These are phyloP conservation scores for Microplitis deprimator DNA, from an alignment of 2,888 invertebrate species.

Conservation along the genomic window DNA sequence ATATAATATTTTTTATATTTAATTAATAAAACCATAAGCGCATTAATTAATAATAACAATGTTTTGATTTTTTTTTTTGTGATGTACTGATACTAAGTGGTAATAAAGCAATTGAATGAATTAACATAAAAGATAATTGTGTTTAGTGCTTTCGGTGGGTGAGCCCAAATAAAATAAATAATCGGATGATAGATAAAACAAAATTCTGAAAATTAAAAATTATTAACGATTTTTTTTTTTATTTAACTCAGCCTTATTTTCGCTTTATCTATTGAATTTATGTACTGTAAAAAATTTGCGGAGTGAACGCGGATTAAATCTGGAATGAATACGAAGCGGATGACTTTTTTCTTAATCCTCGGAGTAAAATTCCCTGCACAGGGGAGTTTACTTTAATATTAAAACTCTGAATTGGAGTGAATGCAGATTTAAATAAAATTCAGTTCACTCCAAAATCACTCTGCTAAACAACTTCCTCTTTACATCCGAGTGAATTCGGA, in stretches of 20 bases:
- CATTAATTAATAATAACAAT: not conserved
- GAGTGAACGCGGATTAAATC: no score
- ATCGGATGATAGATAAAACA: not conserved
- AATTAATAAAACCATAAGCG: constrained; percentile 24
- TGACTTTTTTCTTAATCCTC: no score
- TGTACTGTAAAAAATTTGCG: no score
- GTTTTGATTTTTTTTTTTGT: not conserved
- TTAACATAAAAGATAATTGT: not conserved
- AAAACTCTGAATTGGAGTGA: no score
- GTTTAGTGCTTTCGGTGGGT: not conserved
- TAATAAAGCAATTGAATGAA: not conserved
- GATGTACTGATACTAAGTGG: not conserved
- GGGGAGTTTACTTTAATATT: no score
- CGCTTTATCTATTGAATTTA: constrained; percentile 17
- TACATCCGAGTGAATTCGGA: no score
- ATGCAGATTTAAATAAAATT: no score
- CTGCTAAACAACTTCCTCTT: no score
- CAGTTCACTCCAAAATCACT: no score
- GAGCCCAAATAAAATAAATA: not conserved
- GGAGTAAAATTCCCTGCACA: no score
- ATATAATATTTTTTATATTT: constrained; percentile 27
- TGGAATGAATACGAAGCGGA: no score
- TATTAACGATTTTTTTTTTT: not conserved
- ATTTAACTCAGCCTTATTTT: constrained; percentile 32
- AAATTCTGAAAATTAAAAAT: constrained; percentile 18